Evolutionary conservation across 2,888 invertebrate genomes (phyloP), one percentile per base, ranked within the genome.

Genomic region (Drosophila cognata): DNA sequence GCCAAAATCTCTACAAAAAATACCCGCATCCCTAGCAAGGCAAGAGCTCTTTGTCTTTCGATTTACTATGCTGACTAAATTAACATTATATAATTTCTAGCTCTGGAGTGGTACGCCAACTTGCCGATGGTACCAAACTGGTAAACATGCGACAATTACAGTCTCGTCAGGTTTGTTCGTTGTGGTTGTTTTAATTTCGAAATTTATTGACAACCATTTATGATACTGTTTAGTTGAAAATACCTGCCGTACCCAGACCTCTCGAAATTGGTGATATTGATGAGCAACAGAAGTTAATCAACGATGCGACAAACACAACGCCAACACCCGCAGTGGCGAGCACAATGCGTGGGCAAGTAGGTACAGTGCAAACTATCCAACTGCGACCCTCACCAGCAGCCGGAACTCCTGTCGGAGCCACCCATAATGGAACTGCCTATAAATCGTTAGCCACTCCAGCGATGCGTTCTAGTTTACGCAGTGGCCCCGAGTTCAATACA

Each of bases 1-100:
- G 63, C 65, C 91, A 18, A 92, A 92, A 76, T 81, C 89, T 4
- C 64, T 93, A 57, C 91, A 91, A 50, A 93, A 92, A 79, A 83
- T 92, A 71, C 90, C 91, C 10, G 79, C 87, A 31, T 84, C 92
- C 0, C 66, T 91, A 55, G 89, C 91, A 50, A 92, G 91, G 93
- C 90, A 76, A 77, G 71, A n/a, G n/a, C 7, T 38, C 16, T 16
- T 11, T 6, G 18, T 43, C 2, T 8, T n/a, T 28, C 0, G 2
- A 8, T 18, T n/a, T n/a, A n/a, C 33, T 18, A 18, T 25, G 10
- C 28, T 38, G 0, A 18, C 3, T 25, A 29, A 50, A 31, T 8
- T 10, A 4, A 36, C 3, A 21, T 41, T 51, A 35, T 13, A 65
- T 16, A 43, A 2, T 28, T 8, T 43, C 4, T 70, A 92, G 92